Evolutionary conservation across 2,113 vertebrate species (phyloP).

Genomic region (Mungos mungo): DNA sequence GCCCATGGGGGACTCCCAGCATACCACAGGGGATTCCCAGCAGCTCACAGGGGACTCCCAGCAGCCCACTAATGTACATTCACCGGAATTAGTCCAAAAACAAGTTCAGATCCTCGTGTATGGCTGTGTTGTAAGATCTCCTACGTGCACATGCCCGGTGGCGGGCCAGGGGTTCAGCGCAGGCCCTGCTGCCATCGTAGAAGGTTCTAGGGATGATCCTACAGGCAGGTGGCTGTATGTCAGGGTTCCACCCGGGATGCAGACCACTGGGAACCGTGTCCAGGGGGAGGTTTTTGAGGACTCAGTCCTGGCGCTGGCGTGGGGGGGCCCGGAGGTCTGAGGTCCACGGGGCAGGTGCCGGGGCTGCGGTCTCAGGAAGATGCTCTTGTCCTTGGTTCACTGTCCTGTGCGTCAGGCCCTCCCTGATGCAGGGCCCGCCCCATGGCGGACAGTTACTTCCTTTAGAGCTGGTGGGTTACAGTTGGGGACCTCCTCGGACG

Average conservation of each 20-base stretch:
- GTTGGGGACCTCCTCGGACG: too few species aligned
- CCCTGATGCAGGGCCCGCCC: too few species aligned
- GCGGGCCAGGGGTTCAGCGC: too few species aligned
- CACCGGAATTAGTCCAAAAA: too few species aligned
- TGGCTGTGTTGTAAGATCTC: neutral
- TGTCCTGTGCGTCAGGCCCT: too few species aligned
- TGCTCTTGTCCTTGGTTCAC: neutral
- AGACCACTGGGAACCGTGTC: neutral
- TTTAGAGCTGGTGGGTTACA: too few species aligned
- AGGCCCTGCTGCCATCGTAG: too few species aligned
- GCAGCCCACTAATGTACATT: neutral
- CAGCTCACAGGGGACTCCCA: too few species aligned
- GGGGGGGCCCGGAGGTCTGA: neutral
- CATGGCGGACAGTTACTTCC: too few species aligned
- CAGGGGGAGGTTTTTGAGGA: neutral
- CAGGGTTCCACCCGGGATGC: too few species aligned
- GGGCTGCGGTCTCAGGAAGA: fast-evolving
- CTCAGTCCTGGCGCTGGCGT: neutral
- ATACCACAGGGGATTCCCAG: too few species aligned
- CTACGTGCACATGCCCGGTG: neutral
- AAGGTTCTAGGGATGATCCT: neutral
- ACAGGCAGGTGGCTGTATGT: neutral
- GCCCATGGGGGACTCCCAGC: too few species aligned
- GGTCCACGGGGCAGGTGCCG: neutral
- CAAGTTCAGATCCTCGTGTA: neutral